phyloP scores from a whole-genome alignment of 53 echinoderm and acorn worm species.

The Zoroaster sp. region DNA sequence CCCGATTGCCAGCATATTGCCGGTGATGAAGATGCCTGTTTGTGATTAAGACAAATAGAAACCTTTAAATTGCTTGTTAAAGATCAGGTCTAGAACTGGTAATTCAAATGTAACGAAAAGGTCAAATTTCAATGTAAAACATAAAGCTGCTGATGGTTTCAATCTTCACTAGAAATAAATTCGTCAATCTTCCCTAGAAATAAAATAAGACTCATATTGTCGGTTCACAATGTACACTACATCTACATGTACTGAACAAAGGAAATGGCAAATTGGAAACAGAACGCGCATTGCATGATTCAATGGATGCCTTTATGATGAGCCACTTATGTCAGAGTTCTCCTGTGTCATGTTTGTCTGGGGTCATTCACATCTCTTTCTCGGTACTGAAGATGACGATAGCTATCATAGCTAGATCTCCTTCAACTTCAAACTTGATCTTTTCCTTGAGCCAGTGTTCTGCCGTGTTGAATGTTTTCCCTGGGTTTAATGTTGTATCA shows the following conservation, averaged over 20 bases:
- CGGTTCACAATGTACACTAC: too few relatives aligned
- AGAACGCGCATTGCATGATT: neutral
- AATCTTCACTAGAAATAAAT: too few relatives aligned
- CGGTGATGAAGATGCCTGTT: too few relatives aligned
- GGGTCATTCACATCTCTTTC: conserved; percentile 30
- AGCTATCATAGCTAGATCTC: neutral
- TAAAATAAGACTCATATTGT: too few relatives aligned
- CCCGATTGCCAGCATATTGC: too few relatives aligned
- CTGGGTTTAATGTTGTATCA: neutral
- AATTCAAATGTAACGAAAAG: too few relatives aligned
- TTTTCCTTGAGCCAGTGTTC: neutral
- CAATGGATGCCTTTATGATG: neutral
- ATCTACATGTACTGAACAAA: neutral
- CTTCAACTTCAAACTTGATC: conserved; percentile 52
- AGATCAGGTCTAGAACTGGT: too few relatives aligned
- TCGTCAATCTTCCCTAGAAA: too few relatives aligned
- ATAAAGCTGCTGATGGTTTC: too few relatives aligned
- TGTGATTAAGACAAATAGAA: too few relatives aligned
- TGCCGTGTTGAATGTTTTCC: neutral
- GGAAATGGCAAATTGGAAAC: conserved; percentile 4
- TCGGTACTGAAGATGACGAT: neutral
- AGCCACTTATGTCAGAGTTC: neutral
- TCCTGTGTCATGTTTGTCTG: neutral
- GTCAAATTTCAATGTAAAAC: too few relatives aligned
- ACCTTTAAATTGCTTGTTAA: too few relatives aligned